Conservation (phyloP, 2,888 invertebrate genomes). For the Pecten maximus region DNA sequence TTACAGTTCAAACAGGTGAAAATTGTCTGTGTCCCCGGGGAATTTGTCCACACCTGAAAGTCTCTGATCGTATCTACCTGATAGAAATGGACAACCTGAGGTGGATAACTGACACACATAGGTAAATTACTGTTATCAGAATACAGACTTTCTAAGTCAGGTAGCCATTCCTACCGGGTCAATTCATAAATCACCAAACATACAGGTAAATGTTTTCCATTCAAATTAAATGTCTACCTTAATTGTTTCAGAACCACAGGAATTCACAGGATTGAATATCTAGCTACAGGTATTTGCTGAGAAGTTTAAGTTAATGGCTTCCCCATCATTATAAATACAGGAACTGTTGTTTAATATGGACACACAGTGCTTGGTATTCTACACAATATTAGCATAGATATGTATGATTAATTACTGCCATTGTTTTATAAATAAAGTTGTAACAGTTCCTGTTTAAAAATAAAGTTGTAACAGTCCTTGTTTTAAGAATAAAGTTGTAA, state of each 20-base stretch:
- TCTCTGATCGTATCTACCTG: too few species aligned
- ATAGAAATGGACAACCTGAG: not conserved
- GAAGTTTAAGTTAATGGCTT: not conserved
- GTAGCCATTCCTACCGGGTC: not conserved
- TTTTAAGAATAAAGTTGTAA: too few species aligned
- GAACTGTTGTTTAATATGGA: not conserved
- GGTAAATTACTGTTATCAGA: not conserved
- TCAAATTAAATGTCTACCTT: not conserved
- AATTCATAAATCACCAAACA: not conserved
- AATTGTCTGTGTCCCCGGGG: conserved; percentile 13
- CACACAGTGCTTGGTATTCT: not conserved
- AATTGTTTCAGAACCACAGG: not conserved
- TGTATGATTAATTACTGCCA: not conserved
- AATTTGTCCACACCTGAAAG: conserved; percentile 4
- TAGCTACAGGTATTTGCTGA: not conserved
- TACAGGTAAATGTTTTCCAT: not conserved
- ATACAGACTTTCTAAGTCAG: not conserved
- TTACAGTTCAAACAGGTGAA: conserved; percentile 33
- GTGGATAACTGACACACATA: not conserved
- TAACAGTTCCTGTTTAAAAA: too few species aligned
- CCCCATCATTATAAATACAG: not conserved
- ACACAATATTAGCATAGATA: not conserved
- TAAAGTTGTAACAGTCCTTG: too few species aligned
- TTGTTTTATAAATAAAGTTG: not conserved
- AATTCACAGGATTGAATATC: not conserved